These are phyloP conservation scores for Mus spicilegus DNA, from an alignment of 2,113 vertebrate genomes.

Conservation along the genomic window DNA sequence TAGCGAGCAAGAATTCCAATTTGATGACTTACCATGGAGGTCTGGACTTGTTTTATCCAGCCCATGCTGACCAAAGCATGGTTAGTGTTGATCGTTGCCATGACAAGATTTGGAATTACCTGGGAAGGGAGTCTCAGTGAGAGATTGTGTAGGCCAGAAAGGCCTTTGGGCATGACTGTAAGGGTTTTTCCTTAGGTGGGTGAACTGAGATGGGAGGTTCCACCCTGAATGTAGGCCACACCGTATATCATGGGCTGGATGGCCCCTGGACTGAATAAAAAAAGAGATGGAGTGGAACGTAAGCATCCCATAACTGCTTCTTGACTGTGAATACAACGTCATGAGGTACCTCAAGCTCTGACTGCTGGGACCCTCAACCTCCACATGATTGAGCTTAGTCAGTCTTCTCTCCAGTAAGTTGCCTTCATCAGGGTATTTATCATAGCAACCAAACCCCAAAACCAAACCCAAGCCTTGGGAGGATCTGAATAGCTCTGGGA, in stretches of 20 bases:
- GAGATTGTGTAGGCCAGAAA: background rate
- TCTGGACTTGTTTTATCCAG: constrained; percentile 11
- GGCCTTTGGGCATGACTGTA: background rate
- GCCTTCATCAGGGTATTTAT: background rate
- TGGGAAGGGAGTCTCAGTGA: background rate
- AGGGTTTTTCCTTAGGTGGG: background rate
- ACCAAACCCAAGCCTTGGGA: background rate
- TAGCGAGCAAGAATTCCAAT: background rate
- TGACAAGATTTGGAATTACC: background rate
- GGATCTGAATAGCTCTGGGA: background rate
- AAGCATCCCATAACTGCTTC: background rate
- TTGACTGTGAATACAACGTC: background rate
- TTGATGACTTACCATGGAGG: background rate
- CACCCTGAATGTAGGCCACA: too few species aligned
- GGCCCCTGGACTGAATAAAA: background rate
- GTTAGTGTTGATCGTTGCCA: background rate
- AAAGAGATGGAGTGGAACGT: background rate
- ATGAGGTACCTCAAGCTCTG: background rate
- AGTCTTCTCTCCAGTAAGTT: background rate
- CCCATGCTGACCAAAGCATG: background rate
- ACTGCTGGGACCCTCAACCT: background rate
- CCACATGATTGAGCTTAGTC: background rate
- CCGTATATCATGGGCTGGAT: too few species aligned
- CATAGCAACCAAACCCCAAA: background rate
- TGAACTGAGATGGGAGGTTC: background rate